Conservation (phyloP, 2,888 invertebrate genomes). For the Melieria omissa region DNA sequence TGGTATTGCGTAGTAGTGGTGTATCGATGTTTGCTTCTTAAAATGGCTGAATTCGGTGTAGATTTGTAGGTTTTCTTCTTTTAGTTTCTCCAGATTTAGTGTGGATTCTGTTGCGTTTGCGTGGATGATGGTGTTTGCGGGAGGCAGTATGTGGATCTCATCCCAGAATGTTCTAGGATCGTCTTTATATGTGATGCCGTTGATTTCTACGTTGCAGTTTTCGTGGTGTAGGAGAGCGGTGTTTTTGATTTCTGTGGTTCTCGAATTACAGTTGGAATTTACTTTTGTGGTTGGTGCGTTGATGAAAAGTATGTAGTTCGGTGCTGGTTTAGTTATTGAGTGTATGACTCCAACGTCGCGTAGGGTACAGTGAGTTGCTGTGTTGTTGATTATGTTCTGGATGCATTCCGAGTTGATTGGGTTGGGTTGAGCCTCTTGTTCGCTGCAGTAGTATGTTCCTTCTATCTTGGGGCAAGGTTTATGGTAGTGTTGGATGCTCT, state of each 20-base stretch:
- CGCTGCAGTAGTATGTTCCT: constrained; percentile 16
- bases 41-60: constrained; percentile 6
- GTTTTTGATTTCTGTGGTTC: neutral
- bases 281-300: neutral
- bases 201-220: neutral
- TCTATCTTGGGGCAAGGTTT: constrained; percentile 26
- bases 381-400: neutral
- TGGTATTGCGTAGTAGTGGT: neutral
- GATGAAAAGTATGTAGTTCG: neutral
- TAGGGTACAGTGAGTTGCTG: neutral
- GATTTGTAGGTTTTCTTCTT: constrained; percentile 15
- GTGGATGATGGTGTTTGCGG: constrained; percentile 1
- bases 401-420: constrained; percentile 8
- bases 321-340: neutral
- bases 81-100: constrained; percentile 22
- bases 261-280: neutral
- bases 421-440: neutral
- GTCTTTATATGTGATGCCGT: constrained; percentile 14
- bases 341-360: constrained; percentile 4
- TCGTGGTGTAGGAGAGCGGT: neutral
- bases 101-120: constrained; percentile 9
- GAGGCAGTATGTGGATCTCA: constrained; percentile 20
- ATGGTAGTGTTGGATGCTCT: constrained; percentile 19
- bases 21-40: neutral
- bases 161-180: constrained; percentile 22